Evolutionary conservation across 2,113 vertebrate genomes (phyloP).

Genomic region (Anguilla japonica): DNA sequence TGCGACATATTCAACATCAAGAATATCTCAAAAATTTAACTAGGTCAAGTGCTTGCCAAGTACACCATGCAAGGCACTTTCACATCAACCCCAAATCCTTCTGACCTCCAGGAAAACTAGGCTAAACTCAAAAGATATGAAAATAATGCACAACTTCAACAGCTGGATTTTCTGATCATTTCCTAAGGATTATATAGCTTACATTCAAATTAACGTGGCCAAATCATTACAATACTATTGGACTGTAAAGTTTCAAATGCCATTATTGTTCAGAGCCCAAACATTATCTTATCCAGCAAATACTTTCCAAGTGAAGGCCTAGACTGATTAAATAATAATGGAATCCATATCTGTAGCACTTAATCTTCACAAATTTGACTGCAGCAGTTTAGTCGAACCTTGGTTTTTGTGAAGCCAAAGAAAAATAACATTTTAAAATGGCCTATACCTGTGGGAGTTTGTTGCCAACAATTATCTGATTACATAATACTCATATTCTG

Average conservation of each 20-base stretch:
- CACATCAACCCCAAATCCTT: background rate
- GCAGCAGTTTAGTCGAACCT: background rate
- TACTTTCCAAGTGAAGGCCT: background rate
- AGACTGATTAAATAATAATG: background rate
- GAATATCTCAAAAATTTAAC: background rate
- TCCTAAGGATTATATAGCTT: background rate
- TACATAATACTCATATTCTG: background rate
- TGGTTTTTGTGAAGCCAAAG: background rate
- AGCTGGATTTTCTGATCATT: no score
- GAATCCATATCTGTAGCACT: background rate
- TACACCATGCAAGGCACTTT: background rate
- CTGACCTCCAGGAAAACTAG: background rate
- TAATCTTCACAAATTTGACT: background rate
- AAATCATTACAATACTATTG: background rate
- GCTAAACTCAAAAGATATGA: background rate
- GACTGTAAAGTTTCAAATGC: background rate
- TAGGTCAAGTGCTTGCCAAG: background rate
- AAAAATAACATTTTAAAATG: background rate
- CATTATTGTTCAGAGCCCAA: no score
- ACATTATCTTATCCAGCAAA: constrained; percentile 1
- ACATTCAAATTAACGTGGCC: background rate
- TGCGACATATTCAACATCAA: background rate
- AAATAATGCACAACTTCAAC: background rate
- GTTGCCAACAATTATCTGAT: background rate
- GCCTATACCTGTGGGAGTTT: background rate